Conservation (phyloP, 2,113 vertebrate species). For the Xiphophorus hellerii region DNA sequence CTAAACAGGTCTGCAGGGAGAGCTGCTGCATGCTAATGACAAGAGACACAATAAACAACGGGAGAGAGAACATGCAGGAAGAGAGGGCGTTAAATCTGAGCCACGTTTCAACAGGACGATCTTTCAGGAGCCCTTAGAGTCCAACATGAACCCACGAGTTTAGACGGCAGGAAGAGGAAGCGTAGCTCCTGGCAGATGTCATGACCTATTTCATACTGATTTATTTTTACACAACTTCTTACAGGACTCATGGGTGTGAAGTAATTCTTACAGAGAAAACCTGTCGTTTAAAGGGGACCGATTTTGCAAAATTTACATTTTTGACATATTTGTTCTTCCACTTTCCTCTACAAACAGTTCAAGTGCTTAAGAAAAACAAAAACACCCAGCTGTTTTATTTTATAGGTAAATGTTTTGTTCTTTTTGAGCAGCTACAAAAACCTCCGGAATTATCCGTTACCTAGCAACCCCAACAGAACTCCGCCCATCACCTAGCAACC, state of each 20-base stretch:
- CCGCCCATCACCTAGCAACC: too few relatives aligned
- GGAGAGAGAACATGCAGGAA: neutral
- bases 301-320: too few relatives aligned
- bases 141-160: neutral
- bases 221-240: neutral
- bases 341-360: too few relatives aligned
- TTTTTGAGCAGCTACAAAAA: too few relatives aligned
- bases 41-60: neutral
- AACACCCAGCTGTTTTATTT: too few relatives aligned
- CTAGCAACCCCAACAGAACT: too few relatives aligned
- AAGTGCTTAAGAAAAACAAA: too few relatives aligned
- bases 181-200: neutral
- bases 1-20: conserved; percentile 18
- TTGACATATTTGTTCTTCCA: too few relatives aligned
- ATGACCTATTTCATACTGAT: neutral
- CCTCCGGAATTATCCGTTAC: too few relatives aligned
- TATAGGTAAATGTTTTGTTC: too few relatives aligned
- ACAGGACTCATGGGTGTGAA: neutral
- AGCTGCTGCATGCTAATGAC: conserved; percentile 4
- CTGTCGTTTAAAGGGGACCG: neutral
- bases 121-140: neutral
- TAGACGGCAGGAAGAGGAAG: neutral
- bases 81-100: neutral
- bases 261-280: neutral
- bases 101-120: neutral